phyloP scores from a whole-genome alignment of 30 jellyfish, hydroid and myxozoan species.

The Morbakka virulenta region DNA sequence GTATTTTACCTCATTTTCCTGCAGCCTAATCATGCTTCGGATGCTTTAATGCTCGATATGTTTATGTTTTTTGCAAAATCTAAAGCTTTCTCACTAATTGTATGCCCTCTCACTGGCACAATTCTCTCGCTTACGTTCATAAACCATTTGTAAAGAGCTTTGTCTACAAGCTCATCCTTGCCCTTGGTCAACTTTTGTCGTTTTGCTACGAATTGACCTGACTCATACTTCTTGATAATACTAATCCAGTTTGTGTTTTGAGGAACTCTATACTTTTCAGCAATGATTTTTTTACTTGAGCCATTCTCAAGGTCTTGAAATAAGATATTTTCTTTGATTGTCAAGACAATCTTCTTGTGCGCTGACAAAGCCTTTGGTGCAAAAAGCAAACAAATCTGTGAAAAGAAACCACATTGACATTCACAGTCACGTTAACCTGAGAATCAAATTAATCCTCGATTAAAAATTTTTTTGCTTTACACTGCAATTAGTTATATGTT shows the following conservation, averaged over 20 bases:
- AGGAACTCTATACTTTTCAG: slow-evolving; percentile 34
- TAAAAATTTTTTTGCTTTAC: background rate
- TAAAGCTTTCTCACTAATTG: too few relatives aligned
- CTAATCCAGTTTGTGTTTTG: background rate
- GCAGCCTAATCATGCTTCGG: too few relatives aligned
- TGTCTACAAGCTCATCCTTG: slow-evolving; percentile 5
- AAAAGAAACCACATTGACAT: too few relatives aligned
- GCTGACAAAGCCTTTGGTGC: background rate
- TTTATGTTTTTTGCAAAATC: too few relatives aligned
- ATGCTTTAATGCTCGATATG: too few relatives aligned
- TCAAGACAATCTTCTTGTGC: slow-evolving; percentile 15
- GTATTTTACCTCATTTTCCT: too few relatives aligned
- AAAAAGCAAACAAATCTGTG: too few relatives aligned
- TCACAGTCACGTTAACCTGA: too few relatives aligned
- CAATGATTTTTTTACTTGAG: background rate
- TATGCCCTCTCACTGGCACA: too few relatives aligned
- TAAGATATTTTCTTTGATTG: slow-evolving; percentile 21
- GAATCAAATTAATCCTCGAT: too few relatives aligned
- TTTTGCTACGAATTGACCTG: slow-evolving; percentile 12
- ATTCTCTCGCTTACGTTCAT: slow-evolving; percentile 32
- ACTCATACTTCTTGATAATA: slow-evolving; percentile 4
- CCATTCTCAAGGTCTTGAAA: slow-evolving; percentile 34
- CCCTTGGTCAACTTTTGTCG: slow-evolving; percentile 16
- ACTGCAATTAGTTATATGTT: too few relatives aligned
- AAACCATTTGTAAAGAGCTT: slow-evolving; percentile 22